Percentiles rank a stretch among this genome's conserved stretches.
Conservation (phyloP, 2,797 vertebrate species). For the Danionella dracula region DNA sequence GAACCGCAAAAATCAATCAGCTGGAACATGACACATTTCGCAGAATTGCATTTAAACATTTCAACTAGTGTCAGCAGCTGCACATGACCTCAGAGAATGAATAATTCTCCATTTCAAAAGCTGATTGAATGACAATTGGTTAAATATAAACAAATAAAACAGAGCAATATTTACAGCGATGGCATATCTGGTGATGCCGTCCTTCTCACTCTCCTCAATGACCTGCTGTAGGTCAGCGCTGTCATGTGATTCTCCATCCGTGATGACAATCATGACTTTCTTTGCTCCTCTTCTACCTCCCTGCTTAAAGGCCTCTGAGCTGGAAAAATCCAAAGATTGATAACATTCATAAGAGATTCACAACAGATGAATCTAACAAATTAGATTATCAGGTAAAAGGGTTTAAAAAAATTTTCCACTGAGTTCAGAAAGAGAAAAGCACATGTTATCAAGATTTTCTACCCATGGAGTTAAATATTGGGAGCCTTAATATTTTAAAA, state of each 20-base stretch:
- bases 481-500: no score
- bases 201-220: conserved; percentile 90
- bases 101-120: conserved; percentile 12
- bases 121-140: no score
- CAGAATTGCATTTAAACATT: no score
- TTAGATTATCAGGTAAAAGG: no score
- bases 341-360: no score
- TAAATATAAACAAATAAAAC: conserved; percentile 16
- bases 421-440: no score
- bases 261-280: conserved; percentile 99
- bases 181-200: conserved; percentile 92
- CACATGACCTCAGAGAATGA: conserved; percentile 26
- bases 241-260: conserved; percentile 96
- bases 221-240: conserved; percentile 87
- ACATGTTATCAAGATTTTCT: no score
- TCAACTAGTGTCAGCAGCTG: conserved; percentile 17
- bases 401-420: no score
- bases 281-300: conserved; percentile 93
- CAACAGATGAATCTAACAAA: no score
- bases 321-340: conserved; percentile 49
- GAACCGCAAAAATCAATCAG: neutral
- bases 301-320: conserved; percentile 92
- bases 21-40: conserved; percentile 6
- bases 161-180: conserved; percentile 81
- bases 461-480: no score